Conservation (phyloP, 1,140 invertebrate genomes). For the Parasteatoda tepidariorum region DNA sequence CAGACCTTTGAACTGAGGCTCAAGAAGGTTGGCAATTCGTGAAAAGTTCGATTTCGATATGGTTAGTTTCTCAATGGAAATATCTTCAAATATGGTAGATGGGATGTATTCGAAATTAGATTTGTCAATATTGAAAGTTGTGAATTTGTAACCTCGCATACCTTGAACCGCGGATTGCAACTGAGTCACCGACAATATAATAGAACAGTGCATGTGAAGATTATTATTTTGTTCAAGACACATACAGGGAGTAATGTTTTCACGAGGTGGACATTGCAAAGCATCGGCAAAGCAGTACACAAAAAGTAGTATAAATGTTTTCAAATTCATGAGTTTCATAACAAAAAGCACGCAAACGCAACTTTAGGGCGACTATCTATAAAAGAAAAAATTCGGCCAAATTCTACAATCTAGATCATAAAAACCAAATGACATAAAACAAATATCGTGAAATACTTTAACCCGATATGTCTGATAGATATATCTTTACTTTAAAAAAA, state of each 20-base stretch:
- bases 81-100: conserved; percentile 12
- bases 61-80: neutral
- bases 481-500: too few species aligned
- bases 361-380: neutral
- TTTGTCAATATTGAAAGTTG: neutral
- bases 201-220: neutral
- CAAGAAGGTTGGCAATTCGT: conserved; percentile 20
- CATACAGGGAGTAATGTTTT: conserved; percentile 3
- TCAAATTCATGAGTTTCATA: neutral
- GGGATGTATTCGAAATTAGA: conserved; percentile 22
- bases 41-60: conserved; percentile 8
- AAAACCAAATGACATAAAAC: too few species aligned
- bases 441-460: too few species aligned
- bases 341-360: neutral
- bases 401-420: too few species aligned
- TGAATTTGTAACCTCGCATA: neutral
- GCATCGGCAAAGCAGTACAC: neutral
- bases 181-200: neutral
- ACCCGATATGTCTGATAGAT: too few species aligned
- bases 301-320: too few species aligned
- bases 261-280: conserved; percentile 4
- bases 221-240: neutral
- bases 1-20: conserved; percentile 30
- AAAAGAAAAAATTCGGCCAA: neutral
- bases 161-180: neutral